Evolutionary conservation across 2,888 invertebrate species (phyloP).

Genomic region (Epiblema foenella): DNA sequence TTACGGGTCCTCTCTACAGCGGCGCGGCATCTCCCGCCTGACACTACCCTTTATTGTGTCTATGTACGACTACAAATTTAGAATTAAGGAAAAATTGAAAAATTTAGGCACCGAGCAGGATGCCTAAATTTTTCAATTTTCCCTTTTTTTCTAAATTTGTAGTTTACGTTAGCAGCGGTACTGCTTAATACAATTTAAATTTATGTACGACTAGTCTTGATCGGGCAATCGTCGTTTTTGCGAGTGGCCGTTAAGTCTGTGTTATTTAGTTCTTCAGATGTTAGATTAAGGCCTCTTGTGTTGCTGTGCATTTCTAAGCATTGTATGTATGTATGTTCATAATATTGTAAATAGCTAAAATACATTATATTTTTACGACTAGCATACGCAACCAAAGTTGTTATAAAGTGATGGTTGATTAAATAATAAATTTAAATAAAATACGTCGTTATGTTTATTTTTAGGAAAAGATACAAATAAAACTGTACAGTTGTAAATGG

Average conservation of each 20-base stretch:
- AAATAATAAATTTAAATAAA: conserved; percentile 82
- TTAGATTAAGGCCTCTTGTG: conserved; percentile 79
- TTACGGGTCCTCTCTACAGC: conserved; percentile 24
- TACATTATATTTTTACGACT: conserved; percentile 85
- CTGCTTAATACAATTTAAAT: too few relatives aligned
- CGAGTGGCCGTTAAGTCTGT: conserved; percentile 79
- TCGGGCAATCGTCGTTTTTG: conserved; percentile 68
- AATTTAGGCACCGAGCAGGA: too few relatives aligned
- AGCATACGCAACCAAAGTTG: conserved; percentile 86
- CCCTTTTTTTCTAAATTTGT: too few relatives aligned
- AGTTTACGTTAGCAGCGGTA: too few relatives aligned
- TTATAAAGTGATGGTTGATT: conserved; percentile 85
- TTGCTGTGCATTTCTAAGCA: conserved; percentile 85
- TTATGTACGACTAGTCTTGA: conserved; percentile 62
- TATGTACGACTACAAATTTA: conserved; percentile 59
- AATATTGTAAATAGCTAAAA: conserved; percentile 83
- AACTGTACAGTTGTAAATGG: conserved; percentile 70
- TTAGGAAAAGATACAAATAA: conserved; percentile 70
- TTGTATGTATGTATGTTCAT: conserved; percentile 86
- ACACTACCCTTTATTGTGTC: conserved; percentile 23
- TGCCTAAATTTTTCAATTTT: too few relatives aligned
- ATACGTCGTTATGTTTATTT: conserved; percentile 83
- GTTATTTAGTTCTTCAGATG: conserved; percentile 81
- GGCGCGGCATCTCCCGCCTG: conserved; percentile 7
- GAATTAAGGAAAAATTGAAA: too few relatives aligned